Evolutionary conservation across 2,888 invertebrate genomes (phyloP).

Genomic region (Thymelicus sylvestris): DNA sequence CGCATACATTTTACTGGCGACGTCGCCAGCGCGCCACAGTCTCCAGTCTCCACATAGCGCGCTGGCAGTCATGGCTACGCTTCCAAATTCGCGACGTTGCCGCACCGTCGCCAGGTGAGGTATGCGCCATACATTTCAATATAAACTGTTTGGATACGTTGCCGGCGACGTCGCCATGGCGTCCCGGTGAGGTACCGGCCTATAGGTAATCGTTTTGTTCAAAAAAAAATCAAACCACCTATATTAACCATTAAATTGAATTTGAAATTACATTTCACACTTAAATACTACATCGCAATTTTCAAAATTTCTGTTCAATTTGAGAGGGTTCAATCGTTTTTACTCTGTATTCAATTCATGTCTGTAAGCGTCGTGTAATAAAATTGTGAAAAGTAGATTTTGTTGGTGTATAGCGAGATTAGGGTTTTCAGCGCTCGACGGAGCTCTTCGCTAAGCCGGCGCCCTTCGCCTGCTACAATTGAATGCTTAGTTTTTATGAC

Average conservation of each 20-base stretch:
- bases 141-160: too few species aligned
- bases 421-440: slow-evolving; percentile 38
- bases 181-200: too few species aligned
- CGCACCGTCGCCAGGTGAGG: too few species aligned
- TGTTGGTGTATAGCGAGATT: slow-evolving; percentile 60
- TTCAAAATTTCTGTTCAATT: background rate
- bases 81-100: too few species aligned
- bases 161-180: too few species aligned
- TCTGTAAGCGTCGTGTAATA: slow-evolving; percentile 49
- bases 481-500: slow-evolving; percentile 63
- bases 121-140: too few species aligned
- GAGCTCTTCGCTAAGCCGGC: slow-evolving; percentile 50
- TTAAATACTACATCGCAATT: background rate
- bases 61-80: too few species aligned
- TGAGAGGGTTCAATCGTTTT: background rate
- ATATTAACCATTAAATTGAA: background rate
- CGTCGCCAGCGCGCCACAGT: too few species aligned
- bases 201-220: too few species aligned
- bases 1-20: too few species aligned
- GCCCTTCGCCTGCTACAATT: slow-evolving; percentile 53
- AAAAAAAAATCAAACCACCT: too few species aligned
- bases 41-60: too few species aligned
- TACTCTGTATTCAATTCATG: slow-evolving; percentile 1
- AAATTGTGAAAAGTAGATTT: slow-evolving; percentile 54
- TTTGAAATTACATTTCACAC: background rate